Evolutionary conservation across 2,113 vertebrate species (phyloP), one percentile per base, ranked within the genome.

Genomic region (Egretta garzetta): DNA sequence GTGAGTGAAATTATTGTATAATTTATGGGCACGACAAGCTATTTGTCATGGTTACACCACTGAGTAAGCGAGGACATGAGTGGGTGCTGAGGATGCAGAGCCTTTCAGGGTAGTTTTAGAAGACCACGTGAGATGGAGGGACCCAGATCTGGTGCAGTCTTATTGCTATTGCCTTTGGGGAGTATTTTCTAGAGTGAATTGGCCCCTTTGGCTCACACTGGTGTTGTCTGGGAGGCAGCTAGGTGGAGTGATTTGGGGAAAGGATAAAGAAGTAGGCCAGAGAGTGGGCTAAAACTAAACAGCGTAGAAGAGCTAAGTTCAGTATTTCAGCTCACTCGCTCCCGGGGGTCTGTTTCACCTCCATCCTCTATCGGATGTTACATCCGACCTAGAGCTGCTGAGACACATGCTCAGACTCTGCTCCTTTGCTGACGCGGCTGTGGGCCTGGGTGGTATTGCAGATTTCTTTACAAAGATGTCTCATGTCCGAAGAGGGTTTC

Each of bases 201-300:
- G 45, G 16, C 22, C 15, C 8, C 27, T 68, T 37, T 41, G 37
- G 9, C 4, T 72, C 0, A 0, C 8, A 2, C 3, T 30, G 14
- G 14, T 73, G 28, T 37, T 68, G 47, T n/a, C 26, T 49, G 24
- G 8, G 56, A 66, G 28, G 21, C 39, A 64, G 39, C 4, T 79
- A 20, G 37, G 14, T 74, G 35, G 18, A 50, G 18, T 14, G 7
- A 12, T 28, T 28, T 1, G 3, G 28, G 37, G 39, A 77, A 71
- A 59, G 13, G 27, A 49, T 10, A 68, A 67, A 41, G 56, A 37
- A 26, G 4, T 35, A 20, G 43, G 12, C 19, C 2, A 27, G 32
- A 35, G 24, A 91, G 26, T 5, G 13, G 37, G 60, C 43, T 81
- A 58, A 58, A 88, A 45, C 59, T 58, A 27, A 19, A 37, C 19